Percentiles rank a stretch among this genome's conserved stretches.
These are phyloP conservation scores for Drosophila jambulina DNA, from an alignment of 1,140 invertebrate genomes.

Conservation along the genomic window DNA sequence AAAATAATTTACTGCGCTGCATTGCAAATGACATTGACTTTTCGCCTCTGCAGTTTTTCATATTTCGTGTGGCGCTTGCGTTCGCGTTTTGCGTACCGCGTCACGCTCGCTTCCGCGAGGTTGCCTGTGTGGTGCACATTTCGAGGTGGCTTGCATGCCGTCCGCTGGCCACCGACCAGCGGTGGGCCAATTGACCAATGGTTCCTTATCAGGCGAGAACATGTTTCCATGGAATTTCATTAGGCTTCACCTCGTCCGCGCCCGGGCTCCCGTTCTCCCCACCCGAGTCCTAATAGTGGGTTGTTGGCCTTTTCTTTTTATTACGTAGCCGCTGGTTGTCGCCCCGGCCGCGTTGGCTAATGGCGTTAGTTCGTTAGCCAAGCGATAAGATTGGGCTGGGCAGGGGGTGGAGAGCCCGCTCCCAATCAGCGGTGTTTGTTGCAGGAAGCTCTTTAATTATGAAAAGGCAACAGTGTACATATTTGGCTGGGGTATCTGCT, in stretches of 20 bases:
- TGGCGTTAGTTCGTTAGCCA: slow-evolving; percentile 82
- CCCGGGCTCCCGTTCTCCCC: background rate
- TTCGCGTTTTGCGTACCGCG: slow-evolving; percentile 41
- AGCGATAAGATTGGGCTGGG: slow-evolving; percentile 66
- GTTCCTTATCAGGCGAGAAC: slow-evolving; percentile 84
- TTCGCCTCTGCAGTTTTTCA: slow-evolving; percentile 64
- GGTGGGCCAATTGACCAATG: slow-evolving; percentile 75
- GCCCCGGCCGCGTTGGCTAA: slow-evolving; percentile 58
- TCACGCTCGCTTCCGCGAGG: slow-evolving; percentile 73
- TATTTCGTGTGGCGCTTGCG: slow-evolving; percentile 39
- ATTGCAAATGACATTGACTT: slow-evolving; percentile 73
- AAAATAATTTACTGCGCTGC: slow-evolving; percentile 70
- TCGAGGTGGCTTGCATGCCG: slow-evolving; percentile 62
- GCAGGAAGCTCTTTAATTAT: slow-evolving; percentile 52
- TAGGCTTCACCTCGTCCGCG: slow-evolving; percentile 55
- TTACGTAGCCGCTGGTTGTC: slow-evolving; percentile 60
- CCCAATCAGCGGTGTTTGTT: slow-evolving; percentile 35
- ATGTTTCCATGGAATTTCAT: slow-evolving; percentile 84
- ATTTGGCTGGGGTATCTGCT: background rate
- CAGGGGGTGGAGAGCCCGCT: slow-evolving; percentile 1
- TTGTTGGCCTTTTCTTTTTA: slow-evolving; percentile 71
- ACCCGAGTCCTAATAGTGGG: slow-evolving; percentile 53
- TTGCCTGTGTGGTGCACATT: slow-evolving; percentile 80
- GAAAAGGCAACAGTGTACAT: slow-evolving; percentile 17
- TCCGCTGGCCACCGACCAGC: slow-evolving; percentile 13